Base-by-base conservation (phyloP, 2,797 vertebrate genomes). In the Eulemur rubriventer region DNA sequence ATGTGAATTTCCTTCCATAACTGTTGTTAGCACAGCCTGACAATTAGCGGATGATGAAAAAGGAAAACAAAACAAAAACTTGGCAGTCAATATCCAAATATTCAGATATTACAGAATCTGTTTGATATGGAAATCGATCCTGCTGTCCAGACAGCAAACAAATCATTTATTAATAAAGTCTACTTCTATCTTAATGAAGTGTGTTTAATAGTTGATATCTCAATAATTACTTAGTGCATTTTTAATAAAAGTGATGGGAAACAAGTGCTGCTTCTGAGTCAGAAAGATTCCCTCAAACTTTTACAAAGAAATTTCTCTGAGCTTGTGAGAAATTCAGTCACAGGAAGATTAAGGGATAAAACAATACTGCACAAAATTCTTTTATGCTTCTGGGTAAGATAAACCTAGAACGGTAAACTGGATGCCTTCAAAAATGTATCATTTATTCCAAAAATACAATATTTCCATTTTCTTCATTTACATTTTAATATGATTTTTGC, bases 101-200 rank as follows among this genome's bases (percentile, higher is more conserved):
- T 35, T 73, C 70, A 33, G 30, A 38, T 67, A 13, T 72, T 75
- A 87, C 11, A 67, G n/a, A 89, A 50, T 80, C 41, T 26, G 6
- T 91, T 94, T 84, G 22, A n/a, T 85, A 83, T 84, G 61, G 52
- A 96, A 96, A 96, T 20, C 2, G 24, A 76, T 84, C 9, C 96
- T 35, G 65, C 33, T 41, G 85, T 33, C 14, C 89, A 94, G 92
- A 57, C 43, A 93, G 55, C 65, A 88, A 96, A 17, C 55, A 90
- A 24, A 95, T 85, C 50, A 85, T 76, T 96, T 92, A 67, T 90
- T 96, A 92, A 95, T 91, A 81, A 96, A 96, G 43, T 9, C 28
- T 16, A 69, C 30, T n/a, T 95, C 28, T 10, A 4, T 17, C 90
- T 96, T 82, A 97, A 89, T 96, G 87, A 97, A 86, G 89, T 52